phyloP scores from a whole-genome alignment of 2,888 invertebrate genomes.

The Apamea anceps region DNA sequence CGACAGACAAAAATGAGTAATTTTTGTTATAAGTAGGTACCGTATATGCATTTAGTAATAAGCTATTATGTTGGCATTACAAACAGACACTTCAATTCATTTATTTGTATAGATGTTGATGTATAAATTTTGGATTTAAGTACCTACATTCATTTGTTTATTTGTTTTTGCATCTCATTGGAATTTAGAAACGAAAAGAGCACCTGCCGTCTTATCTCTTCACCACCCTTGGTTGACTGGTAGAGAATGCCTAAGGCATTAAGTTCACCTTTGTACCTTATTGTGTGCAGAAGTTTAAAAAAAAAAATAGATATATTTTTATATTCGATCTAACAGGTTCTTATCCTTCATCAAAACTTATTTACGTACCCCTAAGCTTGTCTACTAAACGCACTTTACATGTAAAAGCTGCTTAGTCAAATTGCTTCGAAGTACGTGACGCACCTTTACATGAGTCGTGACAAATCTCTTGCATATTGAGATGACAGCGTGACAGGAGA shows the following conservation, averaged over 20 bases:
- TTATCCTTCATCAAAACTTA: conserved; percentile 6
- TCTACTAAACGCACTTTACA: conserved; percentile 4
- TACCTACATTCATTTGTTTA: not conserved
- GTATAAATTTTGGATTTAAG: not conserved
- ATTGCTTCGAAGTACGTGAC: conserved; percentile 8
- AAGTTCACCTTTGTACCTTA: too few relatives aligned
- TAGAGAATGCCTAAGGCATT: too few relatives aligned
- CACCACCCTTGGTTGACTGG: too few relatives aligned
- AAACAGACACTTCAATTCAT: too few relatives aligned
- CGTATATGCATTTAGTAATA: too few relatives aligned
- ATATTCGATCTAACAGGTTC: not conserved
- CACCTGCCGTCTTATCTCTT: too few relatives aligned
- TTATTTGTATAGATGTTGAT: too few relatives aligned
- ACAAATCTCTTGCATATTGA: conserved; percentile 30
- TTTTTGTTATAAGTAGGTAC: too few relatives aligned
- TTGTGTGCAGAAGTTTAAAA: too few relatives aligned
- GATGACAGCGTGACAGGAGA: conserved; percentile 45
- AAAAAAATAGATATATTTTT: too few relatives aligned
- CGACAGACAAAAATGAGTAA: too few relatives aligned
- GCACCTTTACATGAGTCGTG: not conserved
- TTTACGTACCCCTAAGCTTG: not conserved
- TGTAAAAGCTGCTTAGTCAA: conserved; percentile 6
- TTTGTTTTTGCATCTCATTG: not conserved
- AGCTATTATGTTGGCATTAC: too few relatives aligned
- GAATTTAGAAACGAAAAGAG: not conserved